Evolutionary conservation across 2,113 vertebrate species (phyloP).

Genomic region (Thryonomys swinderianus): DNA sequence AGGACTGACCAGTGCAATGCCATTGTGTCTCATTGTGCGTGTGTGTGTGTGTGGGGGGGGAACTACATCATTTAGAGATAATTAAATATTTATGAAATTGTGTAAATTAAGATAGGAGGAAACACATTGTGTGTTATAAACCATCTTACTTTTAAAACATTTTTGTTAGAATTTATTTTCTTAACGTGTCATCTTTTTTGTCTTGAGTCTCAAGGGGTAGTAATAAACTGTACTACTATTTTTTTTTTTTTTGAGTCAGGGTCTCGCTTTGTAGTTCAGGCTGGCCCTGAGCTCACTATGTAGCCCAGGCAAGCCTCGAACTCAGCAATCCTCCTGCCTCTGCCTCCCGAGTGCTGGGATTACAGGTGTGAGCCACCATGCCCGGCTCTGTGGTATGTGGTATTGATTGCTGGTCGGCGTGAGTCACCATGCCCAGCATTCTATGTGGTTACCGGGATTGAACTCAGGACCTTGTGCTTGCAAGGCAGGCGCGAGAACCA

Average conservation of each 20-base stretch:
- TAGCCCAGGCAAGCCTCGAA: no score
- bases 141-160: slow-evolving; percentile 20
- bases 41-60: background rate
- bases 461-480: no score
- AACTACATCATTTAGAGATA: background rate
- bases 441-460: no score
- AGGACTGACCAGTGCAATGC: background rate
- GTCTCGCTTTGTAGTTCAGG: no score
- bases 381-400: no score
- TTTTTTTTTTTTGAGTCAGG: background rate
- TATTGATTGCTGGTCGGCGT: no score
- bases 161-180: slow-evolving; percentile 52
- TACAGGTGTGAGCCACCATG: no score
- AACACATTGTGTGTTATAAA: background rate
- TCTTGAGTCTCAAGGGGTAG: slow-evolving; percentile 11
- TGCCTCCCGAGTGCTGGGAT: no score
- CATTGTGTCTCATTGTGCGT: background rate
- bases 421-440: no score
- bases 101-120: background rate
- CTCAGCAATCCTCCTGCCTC: no score
- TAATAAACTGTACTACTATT: background rate
- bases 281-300: no score
- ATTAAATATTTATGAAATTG: slow-evolving; percentile 40
- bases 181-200: background rate
- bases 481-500: no score